phyloP scores from a whole-genome alignment of 2,888 invertebrate genomes.

The Drosophila yooni region DNA sequence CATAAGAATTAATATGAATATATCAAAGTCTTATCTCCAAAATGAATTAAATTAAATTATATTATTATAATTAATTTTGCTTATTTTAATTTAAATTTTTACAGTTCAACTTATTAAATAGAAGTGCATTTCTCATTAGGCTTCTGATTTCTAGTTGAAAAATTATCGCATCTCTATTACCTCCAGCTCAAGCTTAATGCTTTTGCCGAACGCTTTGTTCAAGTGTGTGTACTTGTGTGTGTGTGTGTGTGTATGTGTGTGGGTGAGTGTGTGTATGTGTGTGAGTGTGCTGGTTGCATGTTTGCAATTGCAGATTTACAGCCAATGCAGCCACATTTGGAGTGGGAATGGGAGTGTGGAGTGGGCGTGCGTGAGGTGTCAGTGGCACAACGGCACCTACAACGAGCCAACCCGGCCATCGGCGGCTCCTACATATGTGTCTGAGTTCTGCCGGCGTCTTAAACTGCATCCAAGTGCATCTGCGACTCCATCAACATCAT shows the following conservation, averaged over 20 bases:
- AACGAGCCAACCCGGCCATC: slow-evolving; percentile 13
- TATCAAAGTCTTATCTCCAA: neutral
- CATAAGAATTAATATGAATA: neutral
- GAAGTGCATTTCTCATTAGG: neutral
- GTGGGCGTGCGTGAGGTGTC: slow-evolving; percentile 70
- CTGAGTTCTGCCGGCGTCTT: slow-evolving; percentile 30
- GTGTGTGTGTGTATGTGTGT: slow-evolving; percentile 17
- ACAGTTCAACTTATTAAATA: neutral
- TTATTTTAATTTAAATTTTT: neutral
- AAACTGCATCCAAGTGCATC: slow-evolving; percentile 25
- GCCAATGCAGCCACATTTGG: slow-evolving; percentile 45
- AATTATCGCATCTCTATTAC: slow-evolving; percentile 7
- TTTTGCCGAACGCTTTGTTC: slow-evolving; percentile 19
- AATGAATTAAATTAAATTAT: neutral
- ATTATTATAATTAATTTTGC: no score
- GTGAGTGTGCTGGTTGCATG: slow-evolving; percentile 15
- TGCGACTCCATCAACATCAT: slow-evolving; percentile 47
- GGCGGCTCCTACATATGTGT: slow-evolving; percentile 36
- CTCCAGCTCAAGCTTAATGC: slow-evolving; percentile 33
- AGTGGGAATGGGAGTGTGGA: slow-evolving; percentile 10
- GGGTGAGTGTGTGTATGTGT: neutral
- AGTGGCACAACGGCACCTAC: slow-evolving; percentile 66
- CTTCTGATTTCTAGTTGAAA: neutral
- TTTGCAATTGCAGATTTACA: slow-evolving; percentile 55
- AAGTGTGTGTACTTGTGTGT: slow-evolving; percentile 4